Base-by-base conservation (phyloP, 2,888 invertebrate genomes). In the Baccha elongata region DNA sequence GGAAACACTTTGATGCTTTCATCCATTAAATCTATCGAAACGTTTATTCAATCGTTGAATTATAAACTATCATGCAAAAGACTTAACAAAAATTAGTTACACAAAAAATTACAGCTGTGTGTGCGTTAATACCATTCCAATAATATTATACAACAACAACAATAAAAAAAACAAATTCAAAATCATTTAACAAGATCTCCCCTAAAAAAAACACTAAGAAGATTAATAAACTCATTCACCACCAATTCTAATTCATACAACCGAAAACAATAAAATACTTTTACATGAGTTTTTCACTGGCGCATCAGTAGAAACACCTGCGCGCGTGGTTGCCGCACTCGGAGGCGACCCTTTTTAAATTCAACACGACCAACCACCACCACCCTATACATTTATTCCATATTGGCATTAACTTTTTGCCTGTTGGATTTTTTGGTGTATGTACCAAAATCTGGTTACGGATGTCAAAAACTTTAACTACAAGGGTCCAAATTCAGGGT, bases 391-490 rank as follows among this genome's bases (percentile, higher is more conserved):
- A 19, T 15, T 46, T 23, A 23, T 29, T 68, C 42, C 11, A 52
- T n/a, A n/a, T 11, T 44, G 46, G 10, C 64, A 64, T 83, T 78
- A 83, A 78, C 83, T 83, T 83, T 35, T 64, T 68, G 78, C 78
- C 72, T 68, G 78, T 37, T 68, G 64, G 52, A 75, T 62, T 79
- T n/a, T 62, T 53, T 83, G 83, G 83, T 83, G 78, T 83, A 53
- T 78, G 72, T 68, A 83, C 83, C 78, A 83, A 83, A 83, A 83
- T 83, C 78, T 83, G 83, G 83, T 83, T 72, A 83, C 68, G 83
- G 83, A 83, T 72, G 83, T 83, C 83, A 83, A 78, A 78, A 44
- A 62, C 15, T 17, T 50, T 29, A 40, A 46, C n/a, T 53, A 42
- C 68, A 74, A 62, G 73, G 78, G 65, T 80, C 62, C 52, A 46